Evolutionary conservation across 1,140 invertebrate species (phyloP).

Genomic region (Drosophila sechellia): DNA sequence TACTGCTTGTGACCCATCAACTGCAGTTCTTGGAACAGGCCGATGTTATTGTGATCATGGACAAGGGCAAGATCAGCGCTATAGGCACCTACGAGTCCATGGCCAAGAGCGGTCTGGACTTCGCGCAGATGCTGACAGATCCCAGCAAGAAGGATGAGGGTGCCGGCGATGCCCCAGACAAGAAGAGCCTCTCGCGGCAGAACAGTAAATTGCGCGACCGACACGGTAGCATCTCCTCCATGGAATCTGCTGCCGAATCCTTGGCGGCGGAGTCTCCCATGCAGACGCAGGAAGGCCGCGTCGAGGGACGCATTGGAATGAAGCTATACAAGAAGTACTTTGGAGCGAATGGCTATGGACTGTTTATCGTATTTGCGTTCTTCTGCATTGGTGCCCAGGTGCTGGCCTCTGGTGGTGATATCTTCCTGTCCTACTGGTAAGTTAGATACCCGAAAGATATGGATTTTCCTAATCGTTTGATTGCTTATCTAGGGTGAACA

Average conservation of each 20-base stretch:
- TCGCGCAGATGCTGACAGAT: constrained; percentile 87
- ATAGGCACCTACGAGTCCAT: constrained; percentile 88
- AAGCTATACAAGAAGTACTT: constrained; percentile 88
- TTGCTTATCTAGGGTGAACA: constrained; percentile 67
- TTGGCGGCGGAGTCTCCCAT: constrained; percentile 84
- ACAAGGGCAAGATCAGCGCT: constrained; percentile 87
- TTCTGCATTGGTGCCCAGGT: constrained; percentile 87
- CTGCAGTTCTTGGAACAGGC: constrained; percentile 93
- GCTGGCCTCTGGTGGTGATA: constrained; percentile 88
- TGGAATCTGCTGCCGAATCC: constrained; percentile 87
- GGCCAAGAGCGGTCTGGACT: constrained; percentile 87
- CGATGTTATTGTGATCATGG: constrained; percentile 88
- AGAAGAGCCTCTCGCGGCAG: constrained; percentile 62
- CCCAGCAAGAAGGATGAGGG: constrained; percentile 85
- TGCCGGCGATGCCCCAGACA: constrained; percentile 41
- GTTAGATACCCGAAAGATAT: constrained; percentile 5
- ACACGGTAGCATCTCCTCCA: constrained; percentile 84
- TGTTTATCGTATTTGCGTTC: constrained; percentile 78
- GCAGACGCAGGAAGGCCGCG: constrained; percentile 86
- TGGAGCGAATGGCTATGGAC: constrained; percentile 86
- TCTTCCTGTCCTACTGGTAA: constrained; percentile 89
- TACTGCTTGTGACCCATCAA: constrained; percentile 93
- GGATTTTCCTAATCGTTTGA: background rate
- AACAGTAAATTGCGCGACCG: constrained; percentile 70
- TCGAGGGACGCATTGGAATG: constrained; percentile 86